These are phyloP conservation scores for Emydocephalus ijimae DNA, from an alignment of 2,113 vertebrate species.

Conservation along the genomic window DNA sequence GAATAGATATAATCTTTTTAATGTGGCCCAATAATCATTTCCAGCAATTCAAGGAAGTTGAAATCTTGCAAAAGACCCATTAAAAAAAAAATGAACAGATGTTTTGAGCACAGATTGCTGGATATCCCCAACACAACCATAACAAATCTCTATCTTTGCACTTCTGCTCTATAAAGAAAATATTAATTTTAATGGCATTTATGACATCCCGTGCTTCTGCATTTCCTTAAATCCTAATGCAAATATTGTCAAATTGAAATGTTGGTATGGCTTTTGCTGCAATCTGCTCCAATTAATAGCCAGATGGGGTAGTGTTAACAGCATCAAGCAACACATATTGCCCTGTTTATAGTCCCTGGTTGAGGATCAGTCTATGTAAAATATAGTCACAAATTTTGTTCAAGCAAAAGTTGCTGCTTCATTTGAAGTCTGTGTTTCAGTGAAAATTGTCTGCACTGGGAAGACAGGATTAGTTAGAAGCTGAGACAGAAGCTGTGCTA, in stretches of 20 bases:
- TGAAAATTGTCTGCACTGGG: background rate
- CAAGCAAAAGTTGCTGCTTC: slow-evolving; percentile 13
- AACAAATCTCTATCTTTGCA: slow-evolving; percentile 15
- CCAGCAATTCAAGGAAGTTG: background rate
- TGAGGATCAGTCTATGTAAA: slow-evolving; percentile 22
- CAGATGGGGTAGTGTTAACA: background rate
- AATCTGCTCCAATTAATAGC: slow-evolving; percentile 22
- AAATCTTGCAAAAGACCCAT: slow-evolving; percentile 18
- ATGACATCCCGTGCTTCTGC: slow-evolving; percentile 10
- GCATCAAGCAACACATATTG: slow-evolving; percentile 14
- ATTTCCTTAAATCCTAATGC: slow-evolving; percentile 36
- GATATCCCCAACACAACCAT: slow-evolving; percentile 17
- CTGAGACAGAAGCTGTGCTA: background rate
- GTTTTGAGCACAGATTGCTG: background rate
- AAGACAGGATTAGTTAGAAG: background rate
- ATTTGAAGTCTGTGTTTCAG: background rate
- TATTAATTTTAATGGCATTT: slow-evolving; percentile 40
- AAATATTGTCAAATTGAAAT: slow-evolving; percentile 47
- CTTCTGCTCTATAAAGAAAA: slow-evolving; percentile 41
- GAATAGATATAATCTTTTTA: background rate
- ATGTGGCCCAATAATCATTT: background rate
- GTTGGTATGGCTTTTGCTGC: slow-evolving; percentile 14
- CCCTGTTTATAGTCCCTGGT: background rate
- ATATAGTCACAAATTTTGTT: background rate
- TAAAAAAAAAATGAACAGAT: slow-evolving; percentile 13